Base-by-base conservation (phyloP, 2,888 invertebrate species). In the Acrocera orbiculus region DNA sequence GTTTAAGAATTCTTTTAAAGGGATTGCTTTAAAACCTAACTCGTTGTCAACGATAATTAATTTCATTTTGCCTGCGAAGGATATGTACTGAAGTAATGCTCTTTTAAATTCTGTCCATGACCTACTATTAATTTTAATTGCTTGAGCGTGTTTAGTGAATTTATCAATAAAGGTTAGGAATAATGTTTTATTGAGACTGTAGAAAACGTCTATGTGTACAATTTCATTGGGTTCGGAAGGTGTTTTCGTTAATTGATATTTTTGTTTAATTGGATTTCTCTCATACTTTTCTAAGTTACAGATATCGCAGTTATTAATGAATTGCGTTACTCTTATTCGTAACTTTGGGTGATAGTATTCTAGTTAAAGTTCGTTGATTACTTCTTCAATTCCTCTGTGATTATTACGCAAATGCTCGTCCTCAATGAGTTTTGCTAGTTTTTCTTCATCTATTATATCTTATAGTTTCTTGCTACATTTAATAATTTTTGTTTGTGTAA, bases 191-290 rank as follows among this genome's bases (percentile, higher is more conserved):
- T 38, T 20, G 9, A 43, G 27, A 4, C 15, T 35, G 14, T 36
- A 40, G 26, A 43, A 47, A 4, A 42, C 40, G 32, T 47, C 47
- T 5, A 47, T 22, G 28, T 47, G 46, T 11, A 48, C 22, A 9
- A 42, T 40, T 36, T 47, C 42, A 7, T 42, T 38, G 4, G 47
- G 47, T 39, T 40, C 44, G 0, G 22, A 31, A 6, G 43, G 38
- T 2, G 44, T 44, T 32, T 44, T 41, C 1, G 42, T 47, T 3
- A 48, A 13, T 20, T 47, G 42, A 7, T 42, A 42, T 22, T 38
- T 34, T 9, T 36, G 40, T 30, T 37, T 34, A 16, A 39, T 29
- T 7, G 46, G 45, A 17, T 42, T 38, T 24, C 44, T 19, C 19
- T 44, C 42, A 27, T 42, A 43, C 34, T 44, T 45, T 16, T 39